A percentile compares a stretch with the other conserved stretches of the same genome.
phyloP scores from a whole-genome alignment of 2,888 invertebrate genomes.

The Xestoiulus laeticollis region DNA sequence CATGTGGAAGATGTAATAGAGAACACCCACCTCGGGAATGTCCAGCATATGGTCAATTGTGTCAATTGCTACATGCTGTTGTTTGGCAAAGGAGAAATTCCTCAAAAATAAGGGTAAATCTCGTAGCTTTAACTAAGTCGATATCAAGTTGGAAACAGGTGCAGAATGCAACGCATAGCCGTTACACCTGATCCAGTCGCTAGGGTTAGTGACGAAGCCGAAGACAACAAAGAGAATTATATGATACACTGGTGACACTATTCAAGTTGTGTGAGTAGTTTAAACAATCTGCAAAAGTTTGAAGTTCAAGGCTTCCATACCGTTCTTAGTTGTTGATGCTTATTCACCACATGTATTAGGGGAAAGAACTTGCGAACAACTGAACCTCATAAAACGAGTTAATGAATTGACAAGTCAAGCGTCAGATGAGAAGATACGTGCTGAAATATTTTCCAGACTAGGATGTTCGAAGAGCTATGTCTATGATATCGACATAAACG shows the following conservation, averaged over 20 bases:
- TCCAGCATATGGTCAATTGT: neutral
- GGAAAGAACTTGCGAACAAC: neutral
- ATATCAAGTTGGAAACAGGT: neutral
- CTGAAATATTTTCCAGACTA: neutral
- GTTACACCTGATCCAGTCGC: neutral
- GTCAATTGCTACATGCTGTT: neutral
- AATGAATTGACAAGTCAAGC: neutral
- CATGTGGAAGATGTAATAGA: neutral
- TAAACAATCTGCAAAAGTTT: neutral
- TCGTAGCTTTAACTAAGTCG: neutral
- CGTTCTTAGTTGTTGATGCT: neutral
- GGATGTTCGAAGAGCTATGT: neutral
- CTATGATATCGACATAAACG: neutral
- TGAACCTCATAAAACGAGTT: neutral
- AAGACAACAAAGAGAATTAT: neutral
- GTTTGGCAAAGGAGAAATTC: neutral
- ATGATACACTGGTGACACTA: neutral
- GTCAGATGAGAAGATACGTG: neutral
- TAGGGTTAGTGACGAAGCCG: no score
- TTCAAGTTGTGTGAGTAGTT: neutral
- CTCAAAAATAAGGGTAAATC: no score
- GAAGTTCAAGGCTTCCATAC: neutral
- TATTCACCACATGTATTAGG: neutral
- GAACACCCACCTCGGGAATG: neutral
- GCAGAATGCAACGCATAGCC: neutral